Evolutionary conservation across 2,797 vertebrate species (phyloP), one percentile per base, ranked within the genome.

Genomic region (Threskiornis aethiopicus): DNA sequence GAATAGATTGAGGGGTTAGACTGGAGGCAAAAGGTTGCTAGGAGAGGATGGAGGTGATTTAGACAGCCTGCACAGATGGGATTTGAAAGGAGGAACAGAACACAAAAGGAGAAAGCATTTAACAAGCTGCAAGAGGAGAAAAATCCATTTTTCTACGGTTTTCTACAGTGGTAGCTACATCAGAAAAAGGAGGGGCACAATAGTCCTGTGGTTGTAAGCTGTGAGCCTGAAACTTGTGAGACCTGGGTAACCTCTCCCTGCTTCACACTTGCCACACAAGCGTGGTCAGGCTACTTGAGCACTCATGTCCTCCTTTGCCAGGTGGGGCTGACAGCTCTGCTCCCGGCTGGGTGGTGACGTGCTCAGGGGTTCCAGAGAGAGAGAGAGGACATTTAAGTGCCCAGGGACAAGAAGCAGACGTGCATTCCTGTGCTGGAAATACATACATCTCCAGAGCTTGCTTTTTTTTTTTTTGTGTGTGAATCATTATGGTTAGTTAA

Each of bases 21-120:
- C 89, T 81, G 76, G 69, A 91, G 85, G 90, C 57, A 92, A 81
- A 87, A 95, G 87, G 92, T 96, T 96, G 84, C 92, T 96, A 89
- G 92, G 95, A 85, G 89, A 94, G 84, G 67, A 33, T 84, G 71
- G 57, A 92, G 84, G 78, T 90, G 88, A 87, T 94, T 91, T 90
- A 83, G 66, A 22, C 70, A 79, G 55, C 84, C 37, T 90, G 10
- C 64, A 55, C 52, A 93, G 91, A 73, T 80, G 66, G 42, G 21
- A 28, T 67, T 69, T 92, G 70, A 92, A 85, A 89, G 84, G 66
- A 92, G 66, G 33, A 93, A 59, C 13, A 85, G 57, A 89, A 51
- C 31, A 71, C 69, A 85, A 72, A 89, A 83, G 71, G 65, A 66
- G 24, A 72, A 89, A 47, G 61, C 15, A 2, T 87, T 94, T 78